phyloP scores from a whole-genome alignment of 1,140 invertebrate species.

The Centruroides vittatus region DNA sequence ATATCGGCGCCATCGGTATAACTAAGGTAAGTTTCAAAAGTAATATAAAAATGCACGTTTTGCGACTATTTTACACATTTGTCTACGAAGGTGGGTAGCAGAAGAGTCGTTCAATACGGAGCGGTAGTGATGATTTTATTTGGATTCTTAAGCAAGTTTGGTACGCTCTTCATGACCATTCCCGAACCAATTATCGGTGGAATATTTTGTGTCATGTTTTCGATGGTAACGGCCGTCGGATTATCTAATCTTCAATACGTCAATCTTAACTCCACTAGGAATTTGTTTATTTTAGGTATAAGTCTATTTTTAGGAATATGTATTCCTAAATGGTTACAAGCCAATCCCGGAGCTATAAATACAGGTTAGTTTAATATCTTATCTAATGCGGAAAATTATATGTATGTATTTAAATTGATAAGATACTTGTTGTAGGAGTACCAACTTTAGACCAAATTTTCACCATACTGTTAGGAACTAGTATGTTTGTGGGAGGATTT shows the following conservation, averaged over 20 bases:
- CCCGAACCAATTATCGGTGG: constrained; percentile 79
- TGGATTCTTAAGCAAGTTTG: constrained; percentile 64
- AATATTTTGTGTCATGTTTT: constrained; percentile 73
- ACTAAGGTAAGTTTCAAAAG: constrained; percentile 30
- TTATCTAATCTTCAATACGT: constrained; percentile 68
- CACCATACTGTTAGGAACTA: constrained; percentile 62
- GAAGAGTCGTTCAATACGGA: constrained; percentile 70
- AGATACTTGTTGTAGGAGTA: constrained; percentile 18
- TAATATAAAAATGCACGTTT: neutral
- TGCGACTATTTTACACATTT: neutral
- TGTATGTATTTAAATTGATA: neutral
- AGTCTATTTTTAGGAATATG: constrained; percentile 69
- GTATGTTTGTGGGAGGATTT: constrained; percentile 66
- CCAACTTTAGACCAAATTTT: constrained; percentile 50
- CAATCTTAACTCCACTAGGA: constrained; percentile 58
- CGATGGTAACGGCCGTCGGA: constrained; percentile 68
- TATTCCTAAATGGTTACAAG: constrained; percentile 57
- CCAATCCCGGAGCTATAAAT: constrained; percentile 45
- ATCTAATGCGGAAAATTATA: neutral
- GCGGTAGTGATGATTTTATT: constrained; percentile 61
- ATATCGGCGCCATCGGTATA: constrained; percentile 72
- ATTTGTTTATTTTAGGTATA: constrained; percentile 76
- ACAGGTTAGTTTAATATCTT: constrained; percentile 37
- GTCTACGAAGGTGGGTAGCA: constrained; percentile 51
- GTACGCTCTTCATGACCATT: constrained; percentile 73